Conservation (phyloP, 1,140 invertebrate genomes). For the Cydia fagiglandana region DNA sequence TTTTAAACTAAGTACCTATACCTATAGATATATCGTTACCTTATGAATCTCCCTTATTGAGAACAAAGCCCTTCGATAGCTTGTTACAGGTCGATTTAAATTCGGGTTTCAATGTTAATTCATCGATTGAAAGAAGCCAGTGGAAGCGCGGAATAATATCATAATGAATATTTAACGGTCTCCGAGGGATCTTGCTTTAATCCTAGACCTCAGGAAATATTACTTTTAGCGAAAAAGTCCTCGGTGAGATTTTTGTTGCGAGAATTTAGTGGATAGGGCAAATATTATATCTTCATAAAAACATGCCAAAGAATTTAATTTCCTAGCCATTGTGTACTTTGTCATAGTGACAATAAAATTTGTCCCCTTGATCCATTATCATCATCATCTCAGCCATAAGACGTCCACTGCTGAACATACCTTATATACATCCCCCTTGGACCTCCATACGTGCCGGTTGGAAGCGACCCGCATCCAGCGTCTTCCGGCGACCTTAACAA, state of each 20-base stretch:
- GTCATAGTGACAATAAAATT: no score
- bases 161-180: constrained; percentile 29
- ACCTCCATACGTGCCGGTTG: no score
- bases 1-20: background rate
- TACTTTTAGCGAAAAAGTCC: background rate
- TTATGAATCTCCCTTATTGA: background rate
- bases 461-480: no score
- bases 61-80: constrained; percentile 21
- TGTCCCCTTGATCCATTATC: no score
- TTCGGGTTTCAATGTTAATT: constrained; percentile 30
- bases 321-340: no score
- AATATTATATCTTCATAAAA: background rate
- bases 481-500: no score
- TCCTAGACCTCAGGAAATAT: constrained; percentile 17
- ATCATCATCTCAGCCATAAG: no score
- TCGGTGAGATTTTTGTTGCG: background rate
- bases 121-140: constrained; percentile 21
- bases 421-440: no score
- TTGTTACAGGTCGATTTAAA: constrained; percentile 23
- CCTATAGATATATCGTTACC: background rate
- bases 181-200: constrained; percentile 5
- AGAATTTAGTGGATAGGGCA: background rate
- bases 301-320: no score
- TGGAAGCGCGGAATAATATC: constrained; percentile 27
- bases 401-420: no score